Evolutionary conservation across 1,140 invertebrate species (phyloP).

Genomic region (Galleria mellonella): DNA sequence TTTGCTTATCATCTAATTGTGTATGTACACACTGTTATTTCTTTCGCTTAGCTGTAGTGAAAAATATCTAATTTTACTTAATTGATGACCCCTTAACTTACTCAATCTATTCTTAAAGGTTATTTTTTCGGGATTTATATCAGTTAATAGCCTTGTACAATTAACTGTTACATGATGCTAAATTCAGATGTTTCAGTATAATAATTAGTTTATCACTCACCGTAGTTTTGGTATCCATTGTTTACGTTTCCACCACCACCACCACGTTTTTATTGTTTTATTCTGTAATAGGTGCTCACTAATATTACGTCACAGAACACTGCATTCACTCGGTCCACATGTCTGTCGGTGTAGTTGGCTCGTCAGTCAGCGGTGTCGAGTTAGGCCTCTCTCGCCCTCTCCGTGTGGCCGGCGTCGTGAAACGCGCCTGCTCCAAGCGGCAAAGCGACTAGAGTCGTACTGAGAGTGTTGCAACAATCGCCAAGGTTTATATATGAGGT

Average conservation of each 20-base stretch:
- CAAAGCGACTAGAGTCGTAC: constrained; percentile 76
- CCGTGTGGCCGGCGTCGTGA: constrained; percentile 57
- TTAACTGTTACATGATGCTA: no score
- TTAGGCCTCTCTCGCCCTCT: constrained; percentile 71
- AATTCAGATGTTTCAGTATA: background rate
- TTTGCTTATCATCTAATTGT: no score
- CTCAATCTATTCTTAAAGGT: no score
- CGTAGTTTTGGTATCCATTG: constrained; percentile 61
- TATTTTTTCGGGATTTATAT: no score
- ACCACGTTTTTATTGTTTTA: constrained; percentile 27
- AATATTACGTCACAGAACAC: constrained; percentile 64
- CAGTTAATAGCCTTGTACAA: no score
- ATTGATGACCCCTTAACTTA: no score
- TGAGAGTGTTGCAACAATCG: constrained; percentile 67
- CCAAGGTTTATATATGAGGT: constrained; percentile 68
- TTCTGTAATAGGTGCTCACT: constrained; percentile 36
- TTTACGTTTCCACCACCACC: constrained; percentile 26
- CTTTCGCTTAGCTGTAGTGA: no score
- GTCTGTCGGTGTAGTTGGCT: constrained; percentile 39
- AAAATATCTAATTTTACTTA: no score
- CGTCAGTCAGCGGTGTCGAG: constrained; percentile 31
- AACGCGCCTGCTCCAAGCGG: constrained; percentile 66
- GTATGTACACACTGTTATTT: no score
- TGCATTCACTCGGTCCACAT: constrained; percentile 65
- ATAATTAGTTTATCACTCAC: constrained; percentile 36